Base-by-base conservation (phyloP, 2,888 invertebrate genomes). In the Sthenelais limicola region DNA sequence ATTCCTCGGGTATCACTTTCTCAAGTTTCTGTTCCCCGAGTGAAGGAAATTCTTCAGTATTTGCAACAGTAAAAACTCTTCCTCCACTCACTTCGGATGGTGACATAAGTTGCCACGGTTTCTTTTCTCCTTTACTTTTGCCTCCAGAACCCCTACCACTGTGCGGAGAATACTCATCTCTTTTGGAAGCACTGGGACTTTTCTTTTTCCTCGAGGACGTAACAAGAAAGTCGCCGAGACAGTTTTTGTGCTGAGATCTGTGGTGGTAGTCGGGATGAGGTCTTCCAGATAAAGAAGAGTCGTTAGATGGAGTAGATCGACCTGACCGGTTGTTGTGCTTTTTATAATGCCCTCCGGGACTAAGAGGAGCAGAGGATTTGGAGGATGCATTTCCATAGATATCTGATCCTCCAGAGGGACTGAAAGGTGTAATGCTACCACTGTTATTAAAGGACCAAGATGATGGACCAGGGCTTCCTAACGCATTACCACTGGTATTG, bases 141-240 rank as follows among this genome's bases (percentile, higher is more conserved):
- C 66, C 66, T 15, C 49, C 68, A 7, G 51, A n/a, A 32, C 48
- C 56, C 73, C 49, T 30, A 18, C 26, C 77, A 74, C 30, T 74
- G 43, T 28, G 70, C 32, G 35, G 54, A 15, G 71, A 3, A 15
- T 15, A 26, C 35, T 73, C 73, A 28, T 68, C 68, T 3, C 47
- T 52, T 0, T 18, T 18, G n/a, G 18, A 58, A 4, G 62, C 30
- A 26, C 47, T 54, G 0, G 69, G 69, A 68, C 71, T 30, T 68
- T 79, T 75, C 73, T 79, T 75, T 71, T 76, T 77, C 26, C 78
- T 76, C 28, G 21, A 73, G 48, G 82, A 81, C 0, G 80, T 78
- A n/a, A 74, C 62, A 51, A 83, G 74, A 69, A 81, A 84, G 71
- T 83, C 83, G n/a, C 81, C 82, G 7, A 84, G 75, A 75, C 79